A percentile compares a stretch with the other conserved stretches of the same genome.
These are phyloP conservation scores for Amblyraja radiata DNA, from an alignment of 2,797 vertebrate genomes.

Conservation along the genomic window DNA sequence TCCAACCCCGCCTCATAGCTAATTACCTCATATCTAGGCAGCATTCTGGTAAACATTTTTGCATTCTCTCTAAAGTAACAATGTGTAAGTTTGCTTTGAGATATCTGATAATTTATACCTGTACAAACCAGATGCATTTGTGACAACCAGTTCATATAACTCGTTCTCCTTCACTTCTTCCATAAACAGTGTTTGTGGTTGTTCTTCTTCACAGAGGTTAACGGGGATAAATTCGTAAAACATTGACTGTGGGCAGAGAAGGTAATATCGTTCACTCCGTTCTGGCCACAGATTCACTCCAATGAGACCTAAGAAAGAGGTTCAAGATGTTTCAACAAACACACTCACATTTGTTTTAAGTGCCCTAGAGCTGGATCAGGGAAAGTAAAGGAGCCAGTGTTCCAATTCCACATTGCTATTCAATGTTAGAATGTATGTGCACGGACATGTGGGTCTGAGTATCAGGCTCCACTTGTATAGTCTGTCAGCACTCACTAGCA, in stretches of 20 bases:
- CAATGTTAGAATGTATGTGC: background rate
- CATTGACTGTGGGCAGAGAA: slow-evolving; percentile 74
- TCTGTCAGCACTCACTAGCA: background rate
- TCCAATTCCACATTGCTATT: background rate
- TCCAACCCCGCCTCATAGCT: too few species aligned
- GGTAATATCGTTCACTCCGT: slow-evolving; percentile 58
- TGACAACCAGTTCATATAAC: slow-evolving; percentile 75
- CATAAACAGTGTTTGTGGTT: slow-evolving; percentile 59
- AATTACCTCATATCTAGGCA: too few species aligned
- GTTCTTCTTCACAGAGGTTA: slow-evolving; percentile 53
- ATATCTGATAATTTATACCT: slow-evolving; percentile 59
- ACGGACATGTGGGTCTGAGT: background rate
- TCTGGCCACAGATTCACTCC: slow-evolving; percentile 80
- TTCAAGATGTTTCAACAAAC: background rate
- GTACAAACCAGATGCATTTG: slow-evolving; percentile 63
- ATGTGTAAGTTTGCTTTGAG: background rate
- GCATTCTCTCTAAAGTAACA: background rate
- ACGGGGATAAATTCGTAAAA: slow-evolving; percentile 79
- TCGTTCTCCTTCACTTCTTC: slow-evolving; percentile 67
- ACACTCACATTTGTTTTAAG: background rate
- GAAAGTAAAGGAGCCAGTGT: background rate
- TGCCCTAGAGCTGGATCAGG: background rate
- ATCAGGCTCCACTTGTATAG: background rate
- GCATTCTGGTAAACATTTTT: too few species aligned
- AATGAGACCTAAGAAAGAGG: slow-evolving; percentile 61